Percentiles rank a stretch among this genome's conserved stretches.
phyloP scores from a whole-genome alignment of 2,113 vertebrate genomes.

The Todiramphus chloris region DNA sequence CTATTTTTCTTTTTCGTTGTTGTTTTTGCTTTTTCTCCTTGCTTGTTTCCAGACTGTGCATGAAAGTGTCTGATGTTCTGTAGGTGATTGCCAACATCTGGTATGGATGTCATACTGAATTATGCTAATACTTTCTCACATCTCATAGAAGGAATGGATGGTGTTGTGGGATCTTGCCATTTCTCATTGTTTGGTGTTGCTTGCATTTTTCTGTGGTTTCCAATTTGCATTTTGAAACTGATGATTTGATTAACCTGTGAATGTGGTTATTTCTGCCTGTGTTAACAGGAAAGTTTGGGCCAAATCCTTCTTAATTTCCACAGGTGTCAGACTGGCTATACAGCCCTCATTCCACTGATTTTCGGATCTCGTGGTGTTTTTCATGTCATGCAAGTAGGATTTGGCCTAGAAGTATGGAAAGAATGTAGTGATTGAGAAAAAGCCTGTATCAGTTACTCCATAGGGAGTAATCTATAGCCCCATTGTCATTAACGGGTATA shows the following conservation, averaged over 20 bases:
- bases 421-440: slow-evolving; percentile 31
- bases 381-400: not conserved
- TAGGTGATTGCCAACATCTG: slow-evolving; percentile 73
- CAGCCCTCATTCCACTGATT: not conserved
- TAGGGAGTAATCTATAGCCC: not conserved
- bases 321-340: not conserved
- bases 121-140: slow-evolving; percentile 37
- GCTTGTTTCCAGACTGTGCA: not conserved
- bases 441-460: not conserved
- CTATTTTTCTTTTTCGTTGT: not conserved
- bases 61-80: not conserved
- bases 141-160: slow-evolving; percentile 10
- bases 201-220: slow-evolving; percentile 55
- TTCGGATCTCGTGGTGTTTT: not conserved
- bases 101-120: slow-evolving; percentile 45
- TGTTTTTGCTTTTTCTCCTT: not conserved
- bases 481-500: not conserved
- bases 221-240: slow-evolving; percentile 20
- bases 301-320: slow-evolving; percentile 55
- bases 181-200: slow-evolving; percentile 68
- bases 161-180: slow-evolving; percentile 37
- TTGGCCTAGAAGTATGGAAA: slow-evolving; percentile 26
- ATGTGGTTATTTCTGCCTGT: slow-evolving; percentile 30
- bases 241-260: slow-evolving; percentile 32
- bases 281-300: slow-evolving; percentile 28